Conservation (phyloP, 2,888 invertebrate genomes). For the Mythimna albipuncta region DNA sequence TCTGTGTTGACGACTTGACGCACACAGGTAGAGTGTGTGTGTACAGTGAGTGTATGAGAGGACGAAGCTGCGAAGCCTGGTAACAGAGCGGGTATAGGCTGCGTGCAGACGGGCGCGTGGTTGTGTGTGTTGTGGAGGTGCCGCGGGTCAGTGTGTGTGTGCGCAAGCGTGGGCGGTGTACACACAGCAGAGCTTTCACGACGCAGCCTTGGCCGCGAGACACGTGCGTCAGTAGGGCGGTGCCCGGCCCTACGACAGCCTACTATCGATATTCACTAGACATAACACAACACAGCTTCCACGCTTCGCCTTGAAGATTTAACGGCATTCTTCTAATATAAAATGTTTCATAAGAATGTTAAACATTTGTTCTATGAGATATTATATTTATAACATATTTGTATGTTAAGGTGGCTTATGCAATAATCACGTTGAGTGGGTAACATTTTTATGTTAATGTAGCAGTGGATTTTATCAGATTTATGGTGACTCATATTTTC, state of each 20-base stretch:
- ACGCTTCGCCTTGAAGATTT: conserved; percentile 17
- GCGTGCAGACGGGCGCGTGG: conserved; percentile 26
- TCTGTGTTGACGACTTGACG: conserved; percentile 57
- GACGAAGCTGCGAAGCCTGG: conserved; percentile 71
- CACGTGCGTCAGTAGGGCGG: conserved; percentile 88
- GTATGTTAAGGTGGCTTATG: conserved; percentile 20
- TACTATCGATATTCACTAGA: conserved; percentile 61
- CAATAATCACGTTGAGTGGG: conserved; percentile 40
- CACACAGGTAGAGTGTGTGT: conserved; percentile 69
- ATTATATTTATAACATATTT: background rate
- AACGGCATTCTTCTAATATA: conserved; percentile 24
- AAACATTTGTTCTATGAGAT: conserved; percentile 3
- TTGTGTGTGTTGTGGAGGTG: conserved; percentile 15
- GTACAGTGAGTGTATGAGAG: conserved; percentile 47
- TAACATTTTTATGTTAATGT: conserved; percentile 34
- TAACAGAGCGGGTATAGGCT: conserved; percentile 63
- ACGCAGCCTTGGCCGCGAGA: conserved; percentile 89
- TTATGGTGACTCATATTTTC: conserved; percentile 16
- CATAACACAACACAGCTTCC: conserved; percentile 27
- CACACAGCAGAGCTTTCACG: conserved; percentile 88
- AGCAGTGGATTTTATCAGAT: conserved; percentile 11
- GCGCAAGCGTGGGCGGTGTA: conserved; percentile 77
- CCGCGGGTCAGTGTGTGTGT: conserved; percentile 41
- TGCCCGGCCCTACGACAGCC: conserved; percentile 64
- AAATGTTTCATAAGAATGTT: conserved; percentile 22